phyloP scores from a whole-genome alignment of 1,140 invertebrate genomes.

The Cydia pomonella region DNA sequence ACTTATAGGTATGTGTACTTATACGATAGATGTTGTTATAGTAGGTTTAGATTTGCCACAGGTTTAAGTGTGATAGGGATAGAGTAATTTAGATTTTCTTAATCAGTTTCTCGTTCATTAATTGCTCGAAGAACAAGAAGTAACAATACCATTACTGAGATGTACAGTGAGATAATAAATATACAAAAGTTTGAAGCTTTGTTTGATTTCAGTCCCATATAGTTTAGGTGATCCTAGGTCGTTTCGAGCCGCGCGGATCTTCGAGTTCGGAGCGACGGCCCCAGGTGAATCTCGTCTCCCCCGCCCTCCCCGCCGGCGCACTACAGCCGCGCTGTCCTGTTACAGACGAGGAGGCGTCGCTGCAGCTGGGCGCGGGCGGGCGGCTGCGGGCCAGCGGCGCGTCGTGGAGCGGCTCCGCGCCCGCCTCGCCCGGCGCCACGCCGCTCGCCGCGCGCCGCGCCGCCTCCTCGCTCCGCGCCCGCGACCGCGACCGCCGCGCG shows the following conservation, averaged over 20 bases:
- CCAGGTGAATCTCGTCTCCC: conserved; percentile 17
- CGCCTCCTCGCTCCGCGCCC: conserved; percentile 61
- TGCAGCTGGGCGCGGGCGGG: conserved; percentile 47
- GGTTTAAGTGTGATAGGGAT: neutral
- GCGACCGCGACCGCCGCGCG: conserved; percentile 49
- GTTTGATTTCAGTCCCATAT: conserved; percentile 42
- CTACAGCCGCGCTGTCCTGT: conserved; percentile 44
- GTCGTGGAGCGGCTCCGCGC: conserved; percentile 56
- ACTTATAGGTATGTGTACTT: conserved; percentile 12
- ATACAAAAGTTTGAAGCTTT: conserved; percentile 39
- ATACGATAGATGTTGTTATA: neutral
- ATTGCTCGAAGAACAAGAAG: neutral
- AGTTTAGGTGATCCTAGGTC: conserved; percentile 10
- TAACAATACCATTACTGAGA: conserved; percentile 33
- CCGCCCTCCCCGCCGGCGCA: conserved; percentile 18
- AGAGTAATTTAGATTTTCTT: neutral
- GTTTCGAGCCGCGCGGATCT: conserved; percentile 13
- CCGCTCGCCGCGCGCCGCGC: conserved; percentile 47
- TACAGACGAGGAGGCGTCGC: conserved; percentile 60
- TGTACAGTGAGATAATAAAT: conserved; percentile 40
- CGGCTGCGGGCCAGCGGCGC: conserved; percentile 52
- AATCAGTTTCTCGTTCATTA: neutral
- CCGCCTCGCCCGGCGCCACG: conserved; percentile 46
- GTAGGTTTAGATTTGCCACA: neutral
- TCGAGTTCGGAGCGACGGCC: conserved; percentile 20